Conservation (phyloP, 2,797 vertebrate genomes). For the Parambassis ranga region DNA sequence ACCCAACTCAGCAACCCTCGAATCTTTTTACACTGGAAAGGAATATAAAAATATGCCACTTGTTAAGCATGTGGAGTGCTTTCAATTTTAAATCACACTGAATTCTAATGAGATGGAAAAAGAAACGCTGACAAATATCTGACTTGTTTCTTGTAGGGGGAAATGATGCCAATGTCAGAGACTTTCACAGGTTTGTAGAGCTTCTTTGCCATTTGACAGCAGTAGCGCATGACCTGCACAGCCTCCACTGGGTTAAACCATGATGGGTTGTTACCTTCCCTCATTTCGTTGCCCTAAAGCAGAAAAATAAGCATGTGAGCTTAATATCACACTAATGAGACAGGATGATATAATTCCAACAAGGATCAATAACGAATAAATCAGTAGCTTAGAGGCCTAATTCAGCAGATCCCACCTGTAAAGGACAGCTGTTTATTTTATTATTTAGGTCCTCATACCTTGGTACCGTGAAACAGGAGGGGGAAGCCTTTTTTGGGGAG, state of each 20-base stretch:
- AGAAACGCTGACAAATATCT: background rate
- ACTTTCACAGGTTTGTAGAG: slow-evolving; percentile 78
- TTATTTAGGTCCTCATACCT: slow-evolving; percentile 78
- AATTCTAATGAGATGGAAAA: background rate
- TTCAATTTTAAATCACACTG: background rate
- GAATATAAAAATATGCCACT: background rate
- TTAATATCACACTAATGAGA: background rate
- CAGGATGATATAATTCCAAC: background rate
- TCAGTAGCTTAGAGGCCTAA: no score
- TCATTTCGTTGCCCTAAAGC: slow-evolving; percentile 87
- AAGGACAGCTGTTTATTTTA: no score
- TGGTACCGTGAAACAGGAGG: slow-evolving; percentile 90
- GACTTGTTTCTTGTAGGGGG: slow-evolving; percentile 95
- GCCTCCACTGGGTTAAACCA: slow-evolving; percentile 96
- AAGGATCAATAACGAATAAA: no score
- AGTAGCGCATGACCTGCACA: slow-evolving; percentile 93
- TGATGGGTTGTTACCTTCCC: slow-evolving; percentile 89
- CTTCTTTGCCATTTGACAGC: slow-evolving; percentile 88
- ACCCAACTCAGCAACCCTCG: slow-evolving; percentile 84
- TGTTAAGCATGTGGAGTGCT: background rate
- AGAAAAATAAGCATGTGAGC: background rate
- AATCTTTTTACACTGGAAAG: slow-evolving; percentile 90
- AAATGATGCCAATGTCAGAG: slow-evolving; percentile 88
- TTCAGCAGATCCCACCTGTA: background rate
- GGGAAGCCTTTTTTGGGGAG: slow-evolving; percentile 92